phyloP scores from a whole-genome alignment of 1,140 invertebrate genomes.

The Thaumatotibia leucotreta region DNA sequence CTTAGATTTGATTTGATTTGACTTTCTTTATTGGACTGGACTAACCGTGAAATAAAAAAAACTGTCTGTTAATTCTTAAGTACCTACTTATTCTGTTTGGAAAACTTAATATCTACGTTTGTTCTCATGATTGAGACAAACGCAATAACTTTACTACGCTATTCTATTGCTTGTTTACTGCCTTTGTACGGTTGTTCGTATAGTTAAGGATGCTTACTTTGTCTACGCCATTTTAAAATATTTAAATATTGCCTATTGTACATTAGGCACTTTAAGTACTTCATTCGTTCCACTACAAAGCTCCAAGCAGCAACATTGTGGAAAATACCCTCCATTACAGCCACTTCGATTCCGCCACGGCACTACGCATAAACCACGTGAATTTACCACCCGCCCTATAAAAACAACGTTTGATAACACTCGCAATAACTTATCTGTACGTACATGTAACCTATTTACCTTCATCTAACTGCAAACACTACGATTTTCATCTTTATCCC shows the following conservation, averaged over 20 bases:
- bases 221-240: no score
- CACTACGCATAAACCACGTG: neutral
- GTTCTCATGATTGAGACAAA: no score
- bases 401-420: constrained; percentile 11
- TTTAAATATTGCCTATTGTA: neutral
- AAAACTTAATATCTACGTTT: no score
- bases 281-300: neutral
- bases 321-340: neutral
- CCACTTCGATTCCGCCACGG: neutral
- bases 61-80: no score
- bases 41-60: no score
- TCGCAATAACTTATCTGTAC: neutral
- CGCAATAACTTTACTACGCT: no score
- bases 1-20: no score
- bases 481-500: neutral
- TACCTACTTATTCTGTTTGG: no score
- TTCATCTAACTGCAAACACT: neutral
- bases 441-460: neutral
- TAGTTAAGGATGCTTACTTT: no score
- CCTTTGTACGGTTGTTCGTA: no score
- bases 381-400: constrained; percentile 4
- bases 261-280: neutral
- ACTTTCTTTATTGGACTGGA: no score
- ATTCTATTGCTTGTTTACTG: no score
- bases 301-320: neutral